These are phyloP conservation scores for Sapajus apella DNA, from an alignment of 2,113 vertebrate species.

Conservation along the genomic window DNA sequence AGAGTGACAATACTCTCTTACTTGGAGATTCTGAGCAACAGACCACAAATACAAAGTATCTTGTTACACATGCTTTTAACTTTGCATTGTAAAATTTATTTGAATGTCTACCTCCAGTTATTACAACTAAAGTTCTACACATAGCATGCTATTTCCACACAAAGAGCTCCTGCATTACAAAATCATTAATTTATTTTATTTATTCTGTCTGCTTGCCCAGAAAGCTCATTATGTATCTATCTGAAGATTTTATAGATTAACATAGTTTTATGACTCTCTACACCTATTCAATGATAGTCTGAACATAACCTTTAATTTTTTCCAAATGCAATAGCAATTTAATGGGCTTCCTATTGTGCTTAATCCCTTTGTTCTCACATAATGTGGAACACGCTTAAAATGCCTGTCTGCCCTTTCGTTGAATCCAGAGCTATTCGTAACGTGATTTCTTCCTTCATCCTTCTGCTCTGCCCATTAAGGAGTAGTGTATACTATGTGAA, in stretches of 20 bases:
- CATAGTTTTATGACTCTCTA: conserved; percentile 48
- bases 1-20: neutral
- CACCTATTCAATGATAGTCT: conserved; percentile 45
- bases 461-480: conserved; percentile 36
- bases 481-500: neutral
- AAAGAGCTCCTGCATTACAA: neutral
- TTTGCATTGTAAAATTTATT: neutral
- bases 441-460: conserved; percentile 11
- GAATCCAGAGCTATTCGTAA: conserved; percentile 50
- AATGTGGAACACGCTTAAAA: conserved; percentile 51
- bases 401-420: conserved; percentile 4
- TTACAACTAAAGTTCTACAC: neutral
- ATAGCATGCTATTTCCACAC: neutral
- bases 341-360: conserved; percentile 61
- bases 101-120: neutral
- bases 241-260: conserved; percentile 57
- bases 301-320: conserved; percentile 64
- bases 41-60: neutral
- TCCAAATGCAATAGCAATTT: conserved; percentile 49
- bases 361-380: conserved; percentile 57
- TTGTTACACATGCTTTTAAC: neutral
- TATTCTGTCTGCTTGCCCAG: conserved; percentile 3
- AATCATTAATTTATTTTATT: conserved; percentile 57
- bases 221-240: conserved; percentile 24
- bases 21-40: neutral